Evolutionary conservation across 2,113 vertebrate genomes (phyloP), one percentile per base, ranked within the genome.

Genomic region (Spea multiplicata): DNA sequence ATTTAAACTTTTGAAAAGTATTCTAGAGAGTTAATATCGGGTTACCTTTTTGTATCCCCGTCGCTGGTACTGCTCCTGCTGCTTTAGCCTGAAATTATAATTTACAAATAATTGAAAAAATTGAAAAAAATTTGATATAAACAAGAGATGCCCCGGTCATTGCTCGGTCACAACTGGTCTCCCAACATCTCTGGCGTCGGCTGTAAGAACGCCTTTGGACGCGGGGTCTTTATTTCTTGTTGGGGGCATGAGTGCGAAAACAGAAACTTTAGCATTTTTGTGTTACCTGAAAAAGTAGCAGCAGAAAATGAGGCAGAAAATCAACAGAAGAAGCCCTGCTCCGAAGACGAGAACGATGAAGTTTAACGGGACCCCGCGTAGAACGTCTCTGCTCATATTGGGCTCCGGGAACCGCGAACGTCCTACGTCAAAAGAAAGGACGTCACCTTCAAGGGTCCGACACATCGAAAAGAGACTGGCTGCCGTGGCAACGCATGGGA

Each of bases 241-340:
- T 30, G 30, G 30, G 30, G 30, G 30, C 30, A 30, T 30, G 30
- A 30, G 30, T 30, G 30, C 30, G 30, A 30, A 30, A 30, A 30
- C 30, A 30, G 30, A 30, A 52, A 52, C 50, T 6, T 52, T 52
- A 52, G 1, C 50, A 52, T 10, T 52, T 7, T 52, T 13, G 10
- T 59, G 9, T 67, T 84, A 92, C 93, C 93, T 92, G 90, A 94
- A 93, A 74, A 94, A 87, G 86, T 93, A 93, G 86, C 93, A 93
- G 90, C 93, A 93, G 88, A 93, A 93, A 83, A 93, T 91, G 84
- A 94, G 90, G 84, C 92, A 93, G 84, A 93, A 90, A 89, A 93
- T 92, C 81, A 93, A 91, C 85, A 94, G 88, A 74, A 94, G 91
- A 75, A 93, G 87, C 84, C 91, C 93, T 8, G 93, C 91, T 87